Evolutionary conservation across 1,140 invertebrate species (phyloP), one percentile per base, ranked within the genome.

Genomic region (Caligus rogercresseyi): DNA sequence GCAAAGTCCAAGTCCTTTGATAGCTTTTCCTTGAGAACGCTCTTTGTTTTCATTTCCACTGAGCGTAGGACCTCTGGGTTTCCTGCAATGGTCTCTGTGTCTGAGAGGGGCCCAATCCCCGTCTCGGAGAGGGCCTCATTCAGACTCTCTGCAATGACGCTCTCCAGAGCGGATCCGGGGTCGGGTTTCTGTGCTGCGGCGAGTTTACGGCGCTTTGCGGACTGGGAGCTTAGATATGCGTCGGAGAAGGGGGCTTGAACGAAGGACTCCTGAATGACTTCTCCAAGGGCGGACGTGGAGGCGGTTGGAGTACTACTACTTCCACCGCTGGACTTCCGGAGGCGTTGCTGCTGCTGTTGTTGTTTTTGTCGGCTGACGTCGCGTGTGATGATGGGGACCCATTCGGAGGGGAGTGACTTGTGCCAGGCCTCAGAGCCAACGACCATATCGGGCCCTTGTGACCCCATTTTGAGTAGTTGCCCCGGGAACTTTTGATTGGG

Each of bases 181-280:
- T 54, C 20, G 2, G 2, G 24, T 25, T 63, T 63, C 4, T 55
- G 15, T 19, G 65, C 21, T 69, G 70, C 25, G 72, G 83, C 78
- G 62, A 87, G 72, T 72, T 86, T 85, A 66, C 85, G 78, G 15
- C 86, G 76, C 72, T 89, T 89, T 43, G 80, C 81, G 15, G 86
- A 85, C 78, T 88, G 80, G 11, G 83, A 82, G 15, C 80, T 79
- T 31, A 88, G 72, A 70, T 89, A 89, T 15, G 84, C 84, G 73
- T 89, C 86, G 15, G 18, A 21, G 25, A 23, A 63, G 14, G 61
- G 61, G n/a, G 14, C 19, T 20, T 58, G 52, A 43, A 43, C 31
- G 31, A 43, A 43, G 31, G 31, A 43, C n/a, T 43, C 31, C n/a
- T 43, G 31, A n/a, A 43, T 43, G 31, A 7, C 7, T 11, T 25